Percentiles rank a stretch among this genome's conserved stretches.
Evolutionary conservation across 2,888 invertebrate species (phyloP).

Genomic region (Bimastos eiseni): DNA sequence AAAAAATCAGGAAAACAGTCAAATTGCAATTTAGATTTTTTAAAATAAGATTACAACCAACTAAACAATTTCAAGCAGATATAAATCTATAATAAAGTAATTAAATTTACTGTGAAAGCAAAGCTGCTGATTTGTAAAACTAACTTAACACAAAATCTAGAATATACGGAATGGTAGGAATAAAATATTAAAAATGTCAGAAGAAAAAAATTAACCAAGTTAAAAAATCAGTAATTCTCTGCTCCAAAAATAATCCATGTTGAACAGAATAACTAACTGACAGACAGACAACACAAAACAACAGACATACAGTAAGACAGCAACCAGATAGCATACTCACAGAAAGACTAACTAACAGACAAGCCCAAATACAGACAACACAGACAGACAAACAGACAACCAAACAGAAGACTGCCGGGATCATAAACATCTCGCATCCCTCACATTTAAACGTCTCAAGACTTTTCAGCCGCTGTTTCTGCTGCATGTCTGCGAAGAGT

Average conservation of each 20-base stretch:
- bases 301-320: no score
- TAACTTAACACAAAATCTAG: neutral
- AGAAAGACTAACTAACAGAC: no score
- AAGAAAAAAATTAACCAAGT: no score
- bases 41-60: neutral
- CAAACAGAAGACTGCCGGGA: no score
- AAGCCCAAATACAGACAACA: no score
- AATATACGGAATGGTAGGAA: neutral
- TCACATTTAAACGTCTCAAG: slow-evolving; percentile 74
- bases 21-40: neutral
- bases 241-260: no score
- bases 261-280: no score
- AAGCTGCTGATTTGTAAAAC: neutral
- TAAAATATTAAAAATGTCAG: no score
- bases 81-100: neutral
- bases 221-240: no score
- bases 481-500: slow-evolving; percentile 77
- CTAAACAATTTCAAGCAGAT: neutral
- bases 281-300: no score
- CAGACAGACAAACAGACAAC: no score
- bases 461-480: slow-evolving; percentile 88
- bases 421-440: neutral
- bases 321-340: no score
- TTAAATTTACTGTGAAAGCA: neutral
- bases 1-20: neutral